These are phyloP conservation scores for Zosterops lateralis DNA, from an alignment of 2,113 vertebrate genomes.

Conservation along the genomic window DNA sequence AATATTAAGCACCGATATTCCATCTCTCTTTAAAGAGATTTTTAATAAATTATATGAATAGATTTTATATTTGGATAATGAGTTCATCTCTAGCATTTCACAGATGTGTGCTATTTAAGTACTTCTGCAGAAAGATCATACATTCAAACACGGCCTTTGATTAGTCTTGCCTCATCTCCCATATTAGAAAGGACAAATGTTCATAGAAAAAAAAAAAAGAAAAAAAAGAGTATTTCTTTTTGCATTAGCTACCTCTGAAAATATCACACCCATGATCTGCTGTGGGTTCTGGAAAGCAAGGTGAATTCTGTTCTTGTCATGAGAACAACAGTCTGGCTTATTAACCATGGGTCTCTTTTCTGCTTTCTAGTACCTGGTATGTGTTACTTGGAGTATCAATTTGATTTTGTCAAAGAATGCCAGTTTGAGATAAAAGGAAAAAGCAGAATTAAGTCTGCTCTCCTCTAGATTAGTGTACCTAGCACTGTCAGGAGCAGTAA, in stretches of 20 bases:
- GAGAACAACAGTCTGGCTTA: background rate
- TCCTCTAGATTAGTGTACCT: background rate
- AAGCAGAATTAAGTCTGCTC: background rate
- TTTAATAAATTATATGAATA: constrained; percentile 61
- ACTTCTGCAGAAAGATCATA: constrained; percentile 47
- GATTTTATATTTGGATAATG: constrained; percentile 57
- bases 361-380: background rate
- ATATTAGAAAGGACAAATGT: constrained; percentile 46
- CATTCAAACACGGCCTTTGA: constrained; percentile 2
- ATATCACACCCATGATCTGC: background rate
- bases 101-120: constrained; percentile 63
- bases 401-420: background rate
- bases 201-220: background rate
- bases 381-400: background rate
- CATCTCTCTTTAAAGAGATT: constrained; percentile 20
- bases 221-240: background rate
- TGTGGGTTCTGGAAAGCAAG: background rate
- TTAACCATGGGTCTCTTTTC: background rate
- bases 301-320: background rate
- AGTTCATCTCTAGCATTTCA: constrained; percentile 51
- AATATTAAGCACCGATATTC: constrained; percentile 7
- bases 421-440: background rate
- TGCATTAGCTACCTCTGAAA: background rate
- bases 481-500: background rate
- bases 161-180: constrained; percentile 50